Base-by-base conservation (phyloP, 2,888 invertebrate genomes). In the Helobdella robusta region DNA sequence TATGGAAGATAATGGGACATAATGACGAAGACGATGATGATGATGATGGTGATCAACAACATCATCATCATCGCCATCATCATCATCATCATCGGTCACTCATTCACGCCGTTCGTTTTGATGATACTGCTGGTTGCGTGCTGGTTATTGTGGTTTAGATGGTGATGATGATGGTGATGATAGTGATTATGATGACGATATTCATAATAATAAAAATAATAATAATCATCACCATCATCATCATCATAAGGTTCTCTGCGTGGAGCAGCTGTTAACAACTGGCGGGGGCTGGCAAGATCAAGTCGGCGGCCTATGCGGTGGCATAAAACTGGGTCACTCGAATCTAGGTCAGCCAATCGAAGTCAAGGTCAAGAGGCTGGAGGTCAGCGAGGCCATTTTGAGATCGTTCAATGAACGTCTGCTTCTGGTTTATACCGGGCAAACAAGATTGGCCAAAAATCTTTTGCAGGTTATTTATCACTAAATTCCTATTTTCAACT, bases 251-350 rank as follows among this genome's bases (percentile, higher is more conserved):
- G 82, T 83, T 2, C 72, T 83, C 18, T 76, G 79, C 68, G 74
- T 83, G 34, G 83, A 83, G 69, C 83, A 83, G 72, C 70, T 83
- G 70, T 73, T 83, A 71, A 83, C 83, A 2, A 82, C 83, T 6
- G 83, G 83, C 2, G 83, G 83, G 1, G 83, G 83, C 0, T 84
- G 83, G 83, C 83, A 83, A 73, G 83, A 83, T 72, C 82, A 82
- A 73, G 78, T 83, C 1, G 83, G 83, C 23, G 82, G 82, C 0
- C 70, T 83, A 15, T 64, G 59, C 40, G 79, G 79, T 1, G 83
- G 82, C 1, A 69, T 82, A 35, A 80, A 80, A 64, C 72, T 80
- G 36, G 81, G 81, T 18, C 71, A 74, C 40, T 80, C 79, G 0
- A 71, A 71, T 44, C 72, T 75, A 2, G 70, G 69, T 63, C 73